Conservation (phyloP, 2,888 invertebrate species). For the Eucriotettix oculatus region DNA sequence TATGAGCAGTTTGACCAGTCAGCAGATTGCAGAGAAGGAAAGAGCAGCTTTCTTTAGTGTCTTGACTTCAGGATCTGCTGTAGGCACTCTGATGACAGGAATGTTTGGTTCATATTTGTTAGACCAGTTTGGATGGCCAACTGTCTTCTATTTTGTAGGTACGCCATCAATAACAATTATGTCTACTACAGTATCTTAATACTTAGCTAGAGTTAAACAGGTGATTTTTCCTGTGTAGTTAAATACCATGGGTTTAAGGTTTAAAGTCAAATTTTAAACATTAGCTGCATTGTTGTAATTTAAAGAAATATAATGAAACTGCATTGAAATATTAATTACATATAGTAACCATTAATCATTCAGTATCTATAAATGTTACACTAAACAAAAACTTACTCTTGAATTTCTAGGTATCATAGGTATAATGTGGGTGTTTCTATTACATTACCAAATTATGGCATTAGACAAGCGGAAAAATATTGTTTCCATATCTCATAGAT, state of each 20-base stretch:
- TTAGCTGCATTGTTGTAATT: conserved; percentile 1
- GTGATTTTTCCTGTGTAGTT: too few species aligned
- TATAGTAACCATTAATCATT: too few species aligned
- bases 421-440: conserved; percentile 35
- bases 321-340: too few species aligned
- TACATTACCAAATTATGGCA: conserved; percentile 35
- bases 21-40: conserved; percentile 42
- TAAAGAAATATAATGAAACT: too few species aligned
- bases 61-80: conserved; percentile 41
- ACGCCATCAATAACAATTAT: conserved; percentile 10
- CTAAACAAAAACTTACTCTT: too few species aligned
- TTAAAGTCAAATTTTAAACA: background rate
- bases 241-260: too few species aligned
- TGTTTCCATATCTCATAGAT: conserved; percentile 23
- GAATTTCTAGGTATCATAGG: conserved; percentile 31
- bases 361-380: too few species aligned
- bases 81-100: conserved; percentile 47
- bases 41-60: conserved; percentile 48
- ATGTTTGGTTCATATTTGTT: conserved; percentile 46
- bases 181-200: too few species aligned
- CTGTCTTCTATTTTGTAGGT: conserved; percentile 45
- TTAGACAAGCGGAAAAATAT: conserved; percentile 19
- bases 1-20: conserved; percentile 48
- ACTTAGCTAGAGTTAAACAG: too few species aligned
- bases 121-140: conserved; percentile 45